Percentiles rank a stretch among this genome's conserved stretches.
These are phyloP conservation scores for Coregonus suidteri DNA, from an alignment of 2,797 vertebrate genomes.

Conservation along the genomic window DNA sequence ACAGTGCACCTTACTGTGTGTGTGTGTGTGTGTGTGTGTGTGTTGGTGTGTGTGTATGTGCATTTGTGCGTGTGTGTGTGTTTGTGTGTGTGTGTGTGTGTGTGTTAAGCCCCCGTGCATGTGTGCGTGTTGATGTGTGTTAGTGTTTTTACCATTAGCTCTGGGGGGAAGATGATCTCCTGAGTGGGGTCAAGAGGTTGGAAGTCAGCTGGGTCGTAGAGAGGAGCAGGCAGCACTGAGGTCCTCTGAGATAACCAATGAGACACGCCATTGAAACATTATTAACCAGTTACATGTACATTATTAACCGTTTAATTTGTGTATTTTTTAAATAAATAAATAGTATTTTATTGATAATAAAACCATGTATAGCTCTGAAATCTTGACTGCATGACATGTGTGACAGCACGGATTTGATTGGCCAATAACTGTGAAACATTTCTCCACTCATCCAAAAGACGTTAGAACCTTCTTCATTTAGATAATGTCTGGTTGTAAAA, in stretches of 20 bases:
- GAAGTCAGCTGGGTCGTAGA: slow-evolving; percentile 84
- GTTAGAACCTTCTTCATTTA: no score
- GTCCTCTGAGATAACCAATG: slow-evolving; percentile 25
- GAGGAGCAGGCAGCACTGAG: slow-evolving; percentile 22
- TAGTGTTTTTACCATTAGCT: slow-evolving; percentile 80
- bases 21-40: no score
- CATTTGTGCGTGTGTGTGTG: no score
- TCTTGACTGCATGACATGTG: background rate
- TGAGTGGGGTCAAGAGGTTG: slow-evolving; percentile 88
- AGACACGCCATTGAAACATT: background rate
- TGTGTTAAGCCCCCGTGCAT: background rate
- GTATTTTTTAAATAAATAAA: no score
- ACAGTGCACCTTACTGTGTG: no score
- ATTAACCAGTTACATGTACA: background rate
- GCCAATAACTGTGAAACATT: background rate
- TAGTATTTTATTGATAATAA: no score
- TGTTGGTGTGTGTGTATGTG: no score
- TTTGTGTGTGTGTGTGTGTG: background rate
- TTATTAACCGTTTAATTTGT: no score
- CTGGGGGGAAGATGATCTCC: slow-evolving; percentile 94
- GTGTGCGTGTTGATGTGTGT: background rate
- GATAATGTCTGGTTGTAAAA: no score
- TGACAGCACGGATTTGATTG: background rate
- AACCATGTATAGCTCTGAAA: no score
- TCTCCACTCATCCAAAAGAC: background rate